Conservation (phyloP, 2,113 vertebrate species). For the Crotalus tigris region DNA sequence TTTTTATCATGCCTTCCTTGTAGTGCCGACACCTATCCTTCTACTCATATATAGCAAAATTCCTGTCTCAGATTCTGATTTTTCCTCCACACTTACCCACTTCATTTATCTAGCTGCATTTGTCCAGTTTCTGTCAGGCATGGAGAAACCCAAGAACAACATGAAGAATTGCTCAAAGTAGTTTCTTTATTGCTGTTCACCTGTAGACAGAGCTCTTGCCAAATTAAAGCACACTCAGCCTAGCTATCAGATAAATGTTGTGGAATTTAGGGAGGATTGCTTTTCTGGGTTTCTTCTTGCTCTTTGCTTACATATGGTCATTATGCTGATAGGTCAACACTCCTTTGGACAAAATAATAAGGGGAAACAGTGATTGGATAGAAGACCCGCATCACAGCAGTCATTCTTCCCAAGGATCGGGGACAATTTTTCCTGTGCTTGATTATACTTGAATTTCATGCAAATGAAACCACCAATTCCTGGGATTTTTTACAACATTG, state of each 20-base stretch:
- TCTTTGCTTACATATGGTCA: neutral
- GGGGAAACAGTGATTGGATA: neutral
- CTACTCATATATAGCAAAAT: neutral
- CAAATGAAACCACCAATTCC: neutral
- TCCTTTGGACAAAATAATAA: neutral
- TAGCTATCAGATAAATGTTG: neutral
- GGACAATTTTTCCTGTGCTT: neutral
- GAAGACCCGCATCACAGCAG: neutral
- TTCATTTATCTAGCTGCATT: neutral
- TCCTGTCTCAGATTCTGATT: neutral
- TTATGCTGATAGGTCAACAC: neutral
- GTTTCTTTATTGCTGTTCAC: neutral
- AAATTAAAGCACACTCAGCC: neutral
- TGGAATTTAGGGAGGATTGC: neutral
- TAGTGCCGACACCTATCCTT: neutral
- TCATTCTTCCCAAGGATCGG: neutral
- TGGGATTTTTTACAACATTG: neutral
- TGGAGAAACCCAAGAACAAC: neutral
- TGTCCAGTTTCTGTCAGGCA: neutral
- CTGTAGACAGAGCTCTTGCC: neutral
- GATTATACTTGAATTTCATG: neutral
- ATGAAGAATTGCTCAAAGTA: neutral
- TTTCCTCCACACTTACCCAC: neutral
- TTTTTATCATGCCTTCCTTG: neutral
- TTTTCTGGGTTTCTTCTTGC: neutral